Base-by-base conservation (phyloP, 1,140 invertebrate genomes). In the Andrena cerasifolii region DNA sequence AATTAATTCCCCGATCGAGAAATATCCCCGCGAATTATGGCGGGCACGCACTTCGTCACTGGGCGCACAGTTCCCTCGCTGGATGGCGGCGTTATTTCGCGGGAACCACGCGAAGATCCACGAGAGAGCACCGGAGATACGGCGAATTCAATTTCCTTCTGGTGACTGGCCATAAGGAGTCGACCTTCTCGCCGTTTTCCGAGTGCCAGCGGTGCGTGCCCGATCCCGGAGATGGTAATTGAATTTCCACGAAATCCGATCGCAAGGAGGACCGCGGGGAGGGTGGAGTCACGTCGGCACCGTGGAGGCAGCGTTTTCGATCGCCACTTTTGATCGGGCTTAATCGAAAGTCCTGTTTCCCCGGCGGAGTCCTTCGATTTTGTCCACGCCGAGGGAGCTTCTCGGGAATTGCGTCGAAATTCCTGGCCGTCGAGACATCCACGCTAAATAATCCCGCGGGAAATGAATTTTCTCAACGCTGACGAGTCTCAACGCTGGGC, bases 71-170 rank as follows among this genome's bases (percentile, higher is more conserved):
- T 68, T 3, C 16, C 21, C 36, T 26, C 47, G 47, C 7, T 7
- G 24, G 18, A 14, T 21, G 8, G 16, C 28, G 26, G 14, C 40
- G 36, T 24, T 14, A 33, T 56, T 49, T 16, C 40, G n/a, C 36
- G 31, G 14, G 21, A 2, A 3, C 21, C 31, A 43, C 12, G 62
- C 7, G 1, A 36, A 47, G 28, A 58, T 24, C 26, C 24, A 56
- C 10, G 33, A 28, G 53, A n/a, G 33, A 33, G 45, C 14, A 21
- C 21, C 14, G 18, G 2, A 59, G 65, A 77, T 77, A 70, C 74
- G 31, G 18, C 24, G 6, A 77, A 77, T 70, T 61, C 43, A 61
- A 70, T 77, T 70, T 61, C 66, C 24, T 77, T 28, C 26, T 14
- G 56, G 43, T 31, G 43, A 24, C 65, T 59, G 28, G 63, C 24